These are phyloP conservation scores for Argyrosomus japonicus DNA, from an alignment of 2,113 vertebrate genomes.

Conservation along the genomic window DNA sequence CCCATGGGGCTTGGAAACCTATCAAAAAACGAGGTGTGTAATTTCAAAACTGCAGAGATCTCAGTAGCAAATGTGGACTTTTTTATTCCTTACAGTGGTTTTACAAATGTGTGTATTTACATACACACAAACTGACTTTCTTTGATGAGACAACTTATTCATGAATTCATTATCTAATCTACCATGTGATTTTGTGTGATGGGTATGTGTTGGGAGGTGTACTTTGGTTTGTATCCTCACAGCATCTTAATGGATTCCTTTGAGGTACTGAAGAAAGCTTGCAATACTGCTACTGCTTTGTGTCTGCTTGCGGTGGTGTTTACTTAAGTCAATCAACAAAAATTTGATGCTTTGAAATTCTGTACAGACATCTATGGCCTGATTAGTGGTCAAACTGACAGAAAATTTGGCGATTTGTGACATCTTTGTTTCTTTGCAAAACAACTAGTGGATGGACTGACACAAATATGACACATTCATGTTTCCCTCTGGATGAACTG, in stretches of 20 bases:
- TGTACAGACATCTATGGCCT: too few species aligned
- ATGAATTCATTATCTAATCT: constrained; percentile 31
- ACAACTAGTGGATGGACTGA: too few species aligned
- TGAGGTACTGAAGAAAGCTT: background rate
- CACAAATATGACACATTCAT: too few species aligned
- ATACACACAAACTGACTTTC: background rate
- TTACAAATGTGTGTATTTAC: constrained; percentile 30
- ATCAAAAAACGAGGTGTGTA: constrained; percentile 21
- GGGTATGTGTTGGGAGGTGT: background rate
- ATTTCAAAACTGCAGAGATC: constrained; percentile 44
- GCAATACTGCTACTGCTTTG: background rate
- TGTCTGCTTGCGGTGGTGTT: background rate
- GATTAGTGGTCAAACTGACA: too few species aligned
- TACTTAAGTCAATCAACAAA: too few species aligned
- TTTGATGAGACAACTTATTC: constrained; percentile 15
- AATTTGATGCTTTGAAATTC: too few species aligned
- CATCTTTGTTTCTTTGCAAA: too few species aligned
- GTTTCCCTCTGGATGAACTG: too few species aligned
- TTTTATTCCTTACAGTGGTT: constrained; percentile 28
- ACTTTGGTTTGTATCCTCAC: background rate
- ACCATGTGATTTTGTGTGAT: background rate
- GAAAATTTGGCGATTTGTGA: too few species aligned
- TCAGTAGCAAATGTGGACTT: constrained; percentile 1
- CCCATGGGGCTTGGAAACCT: constrained; percentile 31
- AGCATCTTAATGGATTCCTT: background rate